phyloP scores from a whole-genome alignment of 2,888 invertebrate species.

The Dromius quadrimaculatus region DNA sequence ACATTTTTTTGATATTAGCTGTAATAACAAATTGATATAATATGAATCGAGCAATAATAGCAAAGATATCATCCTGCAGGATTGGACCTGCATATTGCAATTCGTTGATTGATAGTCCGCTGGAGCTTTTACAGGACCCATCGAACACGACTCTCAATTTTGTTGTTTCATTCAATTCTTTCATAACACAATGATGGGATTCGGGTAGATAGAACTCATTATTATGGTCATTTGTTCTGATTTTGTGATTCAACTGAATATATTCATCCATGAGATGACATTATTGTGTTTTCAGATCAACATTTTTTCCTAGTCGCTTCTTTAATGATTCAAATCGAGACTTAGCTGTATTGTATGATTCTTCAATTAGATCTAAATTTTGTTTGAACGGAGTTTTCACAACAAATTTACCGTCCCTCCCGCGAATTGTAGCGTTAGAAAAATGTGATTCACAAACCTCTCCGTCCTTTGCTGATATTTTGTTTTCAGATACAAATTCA shows the following conservation, averaged over 20 bases:
- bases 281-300: slow-evolving; percentile 53
- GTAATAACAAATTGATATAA: slow-evolving; percentile 20
- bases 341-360: slow-evolving; percentile 30
- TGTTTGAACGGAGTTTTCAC: slow-evolving; percentile 54
- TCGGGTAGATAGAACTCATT: slow-evolving; percentile 48
- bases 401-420: too few relatives aligned
- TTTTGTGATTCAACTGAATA: slow-evolving; percentile 51
- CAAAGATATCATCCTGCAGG: slow-evolving; percentile 50
- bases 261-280: slow-evolving; percentile 56
- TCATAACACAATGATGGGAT: slow-evolving; percentile 54
- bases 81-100: slow-evolving; percentile 46
- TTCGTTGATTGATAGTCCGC: slow-evolving; percentile 42
- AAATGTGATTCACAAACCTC: too few relatives aligned
- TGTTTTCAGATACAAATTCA: too few relatives aligned
- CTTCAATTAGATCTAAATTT: slow-evolving; percentile 36
- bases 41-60: slow-evolving; percentile 37
- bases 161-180: slow-evolving; percentile 15
- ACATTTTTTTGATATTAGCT: slow-evolving; percentile 49
- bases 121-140: slow-evolving; percentile 7
- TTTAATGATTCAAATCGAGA: slow-evolving; percentile 54
- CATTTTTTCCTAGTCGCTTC: slow-evolving; percentile 51
- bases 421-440: too few relatives aligned
- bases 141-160: too few relatives aligned
- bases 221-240: not conserved
- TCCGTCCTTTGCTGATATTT: too few relatives aligned